Evolutionary conservation across 2,888 invertebrate species (phyloP).

Genomic region (Zele albiditarsus): DNA sequence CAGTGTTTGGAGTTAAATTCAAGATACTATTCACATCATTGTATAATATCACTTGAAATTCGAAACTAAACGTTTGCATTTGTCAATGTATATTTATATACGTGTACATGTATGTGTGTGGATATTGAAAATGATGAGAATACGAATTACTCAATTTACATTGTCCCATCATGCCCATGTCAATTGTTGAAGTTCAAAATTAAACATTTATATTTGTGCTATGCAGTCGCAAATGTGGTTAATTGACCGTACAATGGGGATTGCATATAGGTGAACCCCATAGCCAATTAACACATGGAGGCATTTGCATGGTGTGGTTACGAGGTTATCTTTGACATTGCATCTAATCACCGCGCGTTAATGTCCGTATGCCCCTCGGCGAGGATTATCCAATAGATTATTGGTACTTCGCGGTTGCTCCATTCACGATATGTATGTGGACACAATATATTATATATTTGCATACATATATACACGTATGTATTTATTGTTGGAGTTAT

Average conservation of each 20-base stretch:
- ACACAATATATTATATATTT: background rate
- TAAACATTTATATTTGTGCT: slow-evolving; percentile 9
- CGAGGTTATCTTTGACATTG: slow-evolving; percentile 34
- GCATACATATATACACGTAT: background rate
- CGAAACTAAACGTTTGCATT: background rate
- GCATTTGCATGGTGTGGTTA: slow-evolving; percentile 25
- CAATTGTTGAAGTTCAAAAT: background rate
- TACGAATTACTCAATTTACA: slow-evolving; percentile 16
- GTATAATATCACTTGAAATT: background rate
- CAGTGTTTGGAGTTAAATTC: background rate
- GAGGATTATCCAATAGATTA: slow-evolving; percentile 30
- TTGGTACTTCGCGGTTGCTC: slow-evolving; percentile 24
- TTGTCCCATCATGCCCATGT: background rate
- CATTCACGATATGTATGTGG: slow-evolving; percentile 21
- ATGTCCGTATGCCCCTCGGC: slow-evolving; percentile 24
- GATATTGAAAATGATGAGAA: slow-evolving; percentile 1
- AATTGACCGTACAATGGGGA: slow-evolving; percentile 6
- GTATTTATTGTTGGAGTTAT: background rate
- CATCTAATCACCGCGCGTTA: slow-evolving; percentile 35
- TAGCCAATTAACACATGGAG: slow-evolving; percentile 29
- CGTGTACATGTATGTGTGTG: background rate
- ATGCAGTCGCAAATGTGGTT: background rate
- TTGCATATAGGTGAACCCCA: slow-evolving; percentile 13
- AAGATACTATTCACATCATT: background rate
- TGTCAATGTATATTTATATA: background rate